phyloP scores from a whole-genome alignment of 2,888 invertebrate genomes.

The Orthosia cruda region DNA sequence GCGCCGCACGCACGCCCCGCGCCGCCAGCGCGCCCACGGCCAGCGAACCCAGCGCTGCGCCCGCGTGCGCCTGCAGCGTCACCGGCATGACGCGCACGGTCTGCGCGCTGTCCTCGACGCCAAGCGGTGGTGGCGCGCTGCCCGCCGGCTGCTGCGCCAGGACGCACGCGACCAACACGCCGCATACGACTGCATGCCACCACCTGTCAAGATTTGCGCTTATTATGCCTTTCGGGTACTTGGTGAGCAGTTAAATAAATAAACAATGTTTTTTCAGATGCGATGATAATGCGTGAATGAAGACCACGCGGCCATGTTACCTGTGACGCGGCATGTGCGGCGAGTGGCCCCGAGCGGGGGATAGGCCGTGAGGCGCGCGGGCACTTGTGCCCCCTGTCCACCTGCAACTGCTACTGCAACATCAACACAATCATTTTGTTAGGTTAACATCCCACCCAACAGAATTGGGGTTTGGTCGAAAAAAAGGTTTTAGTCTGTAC shows the following conservation, averaged over 20 bases:
- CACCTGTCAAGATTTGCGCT: slow-evolving; percentile 35
- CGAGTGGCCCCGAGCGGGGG: neutral
- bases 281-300: neutral
- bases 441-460: neutral
- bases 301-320: neutral
- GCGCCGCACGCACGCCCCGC: slow-evolving; percentile 69
- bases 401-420: slow-evolving; percentile 3
- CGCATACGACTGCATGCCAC: slow-evolving; percentile 45
- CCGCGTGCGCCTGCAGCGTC: slow-evolving; percentile 49
- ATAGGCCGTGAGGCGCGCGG: too few species aligned
- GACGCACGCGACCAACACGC: slow-evolving; percentile 46
- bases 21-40: slow-evolving; percentile 66
- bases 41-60: slow-evolving; percentile 67
- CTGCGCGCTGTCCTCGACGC: slow-evolving; percentile 18
- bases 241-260: neutral
- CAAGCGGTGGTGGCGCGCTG: neutral
- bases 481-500: too few species aligned
- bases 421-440: neutral
- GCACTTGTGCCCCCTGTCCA: neutral
- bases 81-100: slow-evolving; percentile 39
- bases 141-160: slow-evolving; percentile 7
- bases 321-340: slow-evolving; percentile 2
- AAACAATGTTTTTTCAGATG: neutral
- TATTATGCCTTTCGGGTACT: neutral
- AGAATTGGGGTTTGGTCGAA: too few species aligned